Conservation (phyloP, 2,888 invertebrate genomes). For the Synanthedon formicaeformis region DNA sequence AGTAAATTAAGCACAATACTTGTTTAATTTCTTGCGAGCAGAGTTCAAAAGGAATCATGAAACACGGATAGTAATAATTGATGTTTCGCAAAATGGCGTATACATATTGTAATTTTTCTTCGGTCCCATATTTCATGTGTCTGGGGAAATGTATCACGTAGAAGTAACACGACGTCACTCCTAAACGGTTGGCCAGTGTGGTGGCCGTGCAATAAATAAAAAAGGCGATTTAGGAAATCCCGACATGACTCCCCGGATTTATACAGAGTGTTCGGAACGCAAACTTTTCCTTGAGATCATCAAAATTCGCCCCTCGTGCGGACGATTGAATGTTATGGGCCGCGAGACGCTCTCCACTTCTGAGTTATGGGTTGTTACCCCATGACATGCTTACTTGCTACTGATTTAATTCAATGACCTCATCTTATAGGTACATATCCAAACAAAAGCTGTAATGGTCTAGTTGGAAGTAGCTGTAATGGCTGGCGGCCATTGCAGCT, state of each 20-base stretch:
- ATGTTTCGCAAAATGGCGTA: background rate
- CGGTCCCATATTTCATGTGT: conserved; percentile 21
- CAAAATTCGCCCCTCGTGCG: conserved; percentile 62
- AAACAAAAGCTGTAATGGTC: too few relatives aligned
- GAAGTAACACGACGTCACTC: conserved; percentile 41
- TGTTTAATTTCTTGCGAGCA: background rate
- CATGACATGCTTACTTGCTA: conserved; percentile 45
- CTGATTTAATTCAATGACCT: conserved; percentile 50
- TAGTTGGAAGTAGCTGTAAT: too few relatives aligned
- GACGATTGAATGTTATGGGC: conserved; percentile 68
- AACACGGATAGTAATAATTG: background rate
- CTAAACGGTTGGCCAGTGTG: conserved; percentile 51
- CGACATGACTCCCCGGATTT: conserved; percentile 63
- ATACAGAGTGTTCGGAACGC: conserved; percentile 57
- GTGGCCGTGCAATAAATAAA: conserved; percentile 60
- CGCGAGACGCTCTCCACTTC: conserved; percentile 56
- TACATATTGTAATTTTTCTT: background rate
- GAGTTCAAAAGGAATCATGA: background rate
- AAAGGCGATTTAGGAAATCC: conserved; percentile 64
- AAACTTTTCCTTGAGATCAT: conserved; percentile 64
- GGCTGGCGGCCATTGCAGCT: too few relatives aligned
- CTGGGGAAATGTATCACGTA: conserved; percentile 38
- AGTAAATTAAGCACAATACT: too few relatives aligned
- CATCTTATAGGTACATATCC: background rate
- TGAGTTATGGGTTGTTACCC: conserved; percentile 54